Evolutionary conservation across 2,797 vertebrate species (phyloP).

Genomic region (Echeneis naucrates): DNA sequence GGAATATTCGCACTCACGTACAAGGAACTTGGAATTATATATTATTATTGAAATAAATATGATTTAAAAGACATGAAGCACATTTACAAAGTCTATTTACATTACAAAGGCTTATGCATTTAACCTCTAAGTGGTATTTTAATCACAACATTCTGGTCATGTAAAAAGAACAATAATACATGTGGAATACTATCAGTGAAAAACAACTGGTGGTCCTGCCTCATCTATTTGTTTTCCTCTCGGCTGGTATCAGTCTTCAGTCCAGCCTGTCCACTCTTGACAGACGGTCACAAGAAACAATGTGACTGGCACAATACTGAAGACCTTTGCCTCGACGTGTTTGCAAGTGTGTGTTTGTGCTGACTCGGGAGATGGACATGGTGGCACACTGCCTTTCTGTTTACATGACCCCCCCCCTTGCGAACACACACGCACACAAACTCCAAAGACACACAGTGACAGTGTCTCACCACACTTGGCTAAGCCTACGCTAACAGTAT

Average conservation of each 20-base stretch:
- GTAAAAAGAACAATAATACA: neutral
- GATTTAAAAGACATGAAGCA: conserved; percentile 1
- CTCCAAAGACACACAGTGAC: conserved; percentile 39
- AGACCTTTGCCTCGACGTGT: conserved; percentile 39
- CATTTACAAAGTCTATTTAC: neutral
- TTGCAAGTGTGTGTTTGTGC: conserved; percentile 20
- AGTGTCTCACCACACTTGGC: conserved; percentile 48
- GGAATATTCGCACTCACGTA: too few relatives aligned
- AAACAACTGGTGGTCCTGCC: neutral
- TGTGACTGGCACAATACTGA: conserved; percentile 67
- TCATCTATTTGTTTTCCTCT: conserved; percentile 4
- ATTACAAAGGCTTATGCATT: neutral
- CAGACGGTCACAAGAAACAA: conserved; percentile 70
- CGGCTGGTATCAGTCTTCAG: conserved; percentile 26
- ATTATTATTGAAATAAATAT: conserved; percentile 7
- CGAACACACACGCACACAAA: conserved; percentile 26
- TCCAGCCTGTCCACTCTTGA: conserved; percentile 56
- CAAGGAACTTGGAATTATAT: neutral
- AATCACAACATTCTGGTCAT: neutral
- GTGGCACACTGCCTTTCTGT: conserved; percentile 66
- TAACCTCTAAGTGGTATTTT: neutral
- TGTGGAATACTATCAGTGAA: neutral
- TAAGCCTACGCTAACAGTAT: conserved; percentile 70
- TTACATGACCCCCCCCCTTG: conserved; percentile 59
- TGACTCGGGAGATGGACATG: conserved; percentile 60